Evolutionary conservation across 2,888 invertebrate species (phyloP).

Genomic region (Acheta domesticus): DNA sequence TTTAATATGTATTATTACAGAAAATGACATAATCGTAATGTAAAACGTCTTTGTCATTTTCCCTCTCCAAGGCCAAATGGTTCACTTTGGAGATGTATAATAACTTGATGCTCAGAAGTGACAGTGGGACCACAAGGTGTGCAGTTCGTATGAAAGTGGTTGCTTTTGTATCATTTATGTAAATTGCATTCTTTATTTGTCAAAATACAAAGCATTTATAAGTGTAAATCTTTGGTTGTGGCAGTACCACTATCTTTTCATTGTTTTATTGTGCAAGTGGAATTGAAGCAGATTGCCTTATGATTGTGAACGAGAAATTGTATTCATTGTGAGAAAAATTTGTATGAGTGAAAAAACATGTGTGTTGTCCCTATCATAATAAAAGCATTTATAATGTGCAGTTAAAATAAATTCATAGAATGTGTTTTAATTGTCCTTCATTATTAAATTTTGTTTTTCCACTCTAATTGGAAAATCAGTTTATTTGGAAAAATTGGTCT

Average conservation of each 20-base stretch:
- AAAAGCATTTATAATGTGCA: neutral
- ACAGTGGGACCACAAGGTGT: neutral
- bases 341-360: neutral
- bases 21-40: no score
- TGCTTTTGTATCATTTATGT: constrained; percentile 1
- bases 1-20: no score
- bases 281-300: neutral
- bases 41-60: no score
- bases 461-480: no score
- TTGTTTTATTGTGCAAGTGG: neutral
- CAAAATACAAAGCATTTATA: constrained; percentile 2
- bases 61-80: no score
- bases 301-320: neutral
- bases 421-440: no score
- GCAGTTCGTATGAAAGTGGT: neutral
- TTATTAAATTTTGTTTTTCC: no score
- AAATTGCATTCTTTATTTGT: neutral
- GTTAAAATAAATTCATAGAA: no score
- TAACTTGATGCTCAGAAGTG: neutral
- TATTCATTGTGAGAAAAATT: neutral
- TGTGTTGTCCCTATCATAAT: neutral
- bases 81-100: no score
- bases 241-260: neutral
- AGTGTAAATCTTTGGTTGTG: neutral
- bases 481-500: no score